Conservation (phyloP, 1,140 invertebrate genomes). For the Pseudachorutes palmiensis region DNA sequence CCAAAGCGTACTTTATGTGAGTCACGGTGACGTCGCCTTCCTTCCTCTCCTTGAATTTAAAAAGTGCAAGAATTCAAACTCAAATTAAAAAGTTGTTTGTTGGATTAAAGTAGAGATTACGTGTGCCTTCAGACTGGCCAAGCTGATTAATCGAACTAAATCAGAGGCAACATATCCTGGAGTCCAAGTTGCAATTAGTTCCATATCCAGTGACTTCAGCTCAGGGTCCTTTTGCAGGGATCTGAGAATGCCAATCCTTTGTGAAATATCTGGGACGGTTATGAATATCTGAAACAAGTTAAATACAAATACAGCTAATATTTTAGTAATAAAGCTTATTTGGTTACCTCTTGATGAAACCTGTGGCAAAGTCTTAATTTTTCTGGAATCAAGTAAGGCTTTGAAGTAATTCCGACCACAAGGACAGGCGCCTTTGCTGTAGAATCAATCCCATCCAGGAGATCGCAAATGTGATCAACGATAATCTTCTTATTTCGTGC, state of each 20-base stretch:
- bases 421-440: background rate
- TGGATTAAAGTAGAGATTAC: background rate
- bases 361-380: background rate
- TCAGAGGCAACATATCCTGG: conserved; percentile 71
- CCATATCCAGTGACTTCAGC: conserved; percentile 46
- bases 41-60: background rate
- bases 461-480: conserved; percentile 2
- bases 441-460: background rate
- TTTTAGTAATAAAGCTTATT: background rate
- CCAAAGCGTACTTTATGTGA: conserved; percentile 40
- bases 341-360: background rate
- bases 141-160: conserved; percentile 59
- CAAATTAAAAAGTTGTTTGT: background rate
- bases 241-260: background rate
- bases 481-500: background rate
- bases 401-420: background rate
- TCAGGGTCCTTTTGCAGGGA: background rate
- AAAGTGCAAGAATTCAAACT: background rate
- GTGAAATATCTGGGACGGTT: background rate
- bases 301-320: background rate
- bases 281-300: background rate
- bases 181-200: conserved; percentile 52
- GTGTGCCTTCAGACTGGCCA: conserved; percentile 43
- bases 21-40: conserved; percentile 30
- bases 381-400: conserved; percentile 2